These are phyloP conservation scores for Agrotis segetum DNA, from an alignment of 2,888 invertebrate species.

Conservation along the genomic window DNA sequence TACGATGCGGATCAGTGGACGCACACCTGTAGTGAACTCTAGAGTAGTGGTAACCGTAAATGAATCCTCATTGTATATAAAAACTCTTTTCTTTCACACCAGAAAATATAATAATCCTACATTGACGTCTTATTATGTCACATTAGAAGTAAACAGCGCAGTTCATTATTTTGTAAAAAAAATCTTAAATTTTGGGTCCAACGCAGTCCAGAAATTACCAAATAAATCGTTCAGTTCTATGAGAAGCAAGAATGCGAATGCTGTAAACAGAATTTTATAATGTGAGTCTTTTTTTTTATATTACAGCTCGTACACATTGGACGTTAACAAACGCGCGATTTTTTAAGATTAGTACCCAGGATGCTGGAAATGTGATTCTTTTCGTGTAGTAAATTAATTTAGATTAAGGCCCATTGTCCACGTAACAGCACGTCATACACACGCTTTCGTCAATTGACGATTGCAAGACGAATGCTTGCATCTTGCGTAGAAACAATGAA, in stretches of 20 bases:
- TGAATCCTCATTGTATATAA: neutral
- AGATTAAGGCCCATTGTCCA: no score
- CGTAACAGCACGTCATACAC: no score
- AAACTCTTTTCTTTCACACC: neutral
- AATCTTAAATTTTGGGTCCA: slow-evolving; percentile 13
- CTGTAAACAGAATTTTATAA: neutral
- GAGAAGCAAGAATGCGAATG: slow-evolving; percentile 25
- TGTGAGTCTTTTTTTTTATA: slow-evolving; percentile 2
- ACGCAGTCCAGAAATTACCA: neutral
- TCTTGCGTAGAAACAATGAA: no score
- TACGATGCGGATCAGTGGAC: no score
- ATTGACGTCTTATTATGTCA: neutral
- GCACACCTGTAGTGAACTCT: no score
- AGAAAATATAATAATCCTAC: neutral
- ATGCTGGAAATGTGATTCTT: no score
- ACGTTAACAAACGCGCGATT: no score
- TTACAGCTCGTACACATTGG: neutral
- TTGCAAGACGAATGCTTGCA: no score
- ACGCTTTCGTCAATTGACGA: no score
- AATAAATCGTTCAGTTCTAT: neutral
- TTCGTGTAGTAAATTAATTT: no score
- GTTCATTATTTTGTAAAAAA: slow-evolving; percentile 13
- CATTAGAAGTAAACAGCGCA: slow-evolving; percentile 11
- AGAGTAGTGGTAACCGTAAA: no score
- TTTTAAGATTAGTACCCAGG: no score